Evolutionary conservation across 2,797 vertebrate genomes (phyloP).

Genomic region (Protonibea diacanthus): DNA sequence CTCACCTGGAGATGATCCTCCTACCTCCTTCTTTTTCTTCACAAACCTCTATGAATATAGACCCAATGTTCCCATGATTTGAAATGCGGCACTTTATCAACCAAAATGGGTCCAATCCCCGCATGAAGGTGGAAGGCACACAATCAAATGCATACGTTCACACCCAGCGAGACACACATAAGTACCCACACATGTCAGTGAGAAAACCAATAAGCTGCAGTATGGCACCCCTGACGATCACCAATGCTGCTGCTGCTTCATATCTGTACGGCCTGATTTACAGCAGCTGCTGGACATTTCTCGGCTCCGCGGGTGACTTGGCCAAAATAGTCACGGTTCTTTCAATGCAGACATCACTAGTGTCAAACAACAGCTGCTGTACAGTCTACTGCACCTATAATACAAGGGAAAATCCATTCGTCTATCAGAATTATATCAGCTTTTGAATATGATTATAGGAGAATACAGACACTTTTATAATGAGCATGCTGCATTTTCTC

Average conservation of each 20-base stretch:
- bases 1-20: not conserved
- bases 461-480: not conserved
- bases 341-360: slow-evolving; percentile 44
- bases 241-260: slow-evolving; percentile 27
- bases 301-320: slow-evolving; percentile 64
- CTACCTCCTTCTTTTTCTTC: not conserved
- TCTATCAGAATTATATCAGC: not conserved
- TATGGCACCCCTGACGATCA: slow-evolving; percentile 45
- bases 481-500: not conserved
- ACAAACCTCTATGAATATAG: not conserved
- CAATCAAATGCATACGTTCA: slow-evolving; percentile 8
- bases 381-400: not conserved
- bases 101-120: slow-evolving; percentile 19
- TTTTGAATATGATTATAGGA: not conserved
- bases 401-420: not conserved
- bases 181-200: slow-evolving; percentile 21
- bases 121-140: slow-evolving; percentile 3
- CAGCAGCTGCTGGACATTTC: slow-evolving; percentile 58
- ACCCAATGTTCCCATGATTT: not conserved
- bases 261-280: slow-evolving; percentile 58
- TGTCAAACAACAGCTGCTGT: slow-evolving; percentile 42
- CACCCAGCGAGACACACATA: slow-evolving; percentile 7
- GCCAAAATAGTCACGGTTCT: slow-evolving; percentile 15
- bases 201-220: slow-evolving; percentile 69
- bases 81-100: slow-evolving; percentile 30